Evolutionary conservation across 2,797 vertebrate genomes (phyloP).

Genomic region (Rhabdomys pumilio): DNA sequence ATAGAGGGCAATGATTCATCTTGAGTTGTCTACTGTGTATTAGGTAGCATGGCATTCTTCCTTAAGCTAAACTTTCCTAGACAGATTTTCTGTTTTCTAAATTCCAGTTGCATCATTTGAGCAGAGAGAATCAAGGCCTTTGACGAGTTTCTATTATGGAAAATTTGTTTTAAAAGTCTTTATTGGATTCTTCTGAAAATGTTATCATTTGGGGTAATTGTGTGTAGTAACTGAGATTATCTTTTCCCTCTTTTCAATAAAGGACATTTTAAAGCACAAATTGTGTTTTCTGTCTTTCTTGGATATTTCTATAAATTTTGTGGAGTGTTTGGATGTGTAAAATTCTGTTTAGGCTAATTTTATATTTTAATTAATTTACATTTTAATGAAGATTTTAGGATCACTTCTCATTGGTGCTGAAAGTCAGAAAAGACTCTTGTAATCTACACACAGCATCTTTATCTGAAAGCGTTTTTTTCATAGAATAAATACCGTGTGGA

Average conservation of each 20-base stretch:
- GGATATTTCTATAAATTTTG: not conserved
- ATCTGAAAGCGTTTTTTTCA: not conserved
- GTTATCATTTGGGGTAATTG: slow-evolving; percentile 57
- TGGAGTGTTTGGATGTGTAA: not conserved
- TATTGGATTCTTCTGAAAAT: slow-evolving; percentile 48
- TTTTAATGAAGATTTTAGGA: not conserved
- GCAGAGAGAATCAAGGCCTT: slow-evolving; percentile 16
- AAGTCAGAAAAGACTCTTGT: not conserved
- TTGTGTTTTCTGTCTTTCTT: slow-evolving; percentile 57
- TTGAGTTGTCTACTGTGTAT: slow-evolving; percentile 5
- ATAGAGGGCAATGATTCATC: not conserved
- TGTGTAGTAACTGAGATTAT: slow-evolving; percentile 58
- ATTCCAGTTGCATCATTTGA: not conserved
- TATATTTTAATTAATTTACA: not conserved
- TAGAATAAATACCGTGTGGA: not conserved
- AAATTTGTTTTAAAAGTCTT: slow-evolving; percentile 55
- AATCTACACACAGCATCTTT: not conserved
- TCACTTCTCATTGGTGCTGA: not conserved
- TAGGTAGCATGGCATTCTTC: not conserved
- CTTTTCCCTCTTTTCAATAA: slow-evolving; percentile 76
- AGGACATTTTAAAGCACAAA: slow-evolving; percentile 73
- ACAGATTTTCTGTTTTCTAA: not conserved
- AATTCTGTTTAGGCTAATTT: slow-evolving; percentile 36
- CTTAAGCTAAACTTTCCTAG: slow-evolving; percentile 24
- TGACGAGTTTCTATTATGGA: slow-evolving; percentile 32